These are phyloP conservation scores for Noctua comes DNA, from an alignment of 2,888 invertebrate genomes.

Conservation along the genomic window DNA sequence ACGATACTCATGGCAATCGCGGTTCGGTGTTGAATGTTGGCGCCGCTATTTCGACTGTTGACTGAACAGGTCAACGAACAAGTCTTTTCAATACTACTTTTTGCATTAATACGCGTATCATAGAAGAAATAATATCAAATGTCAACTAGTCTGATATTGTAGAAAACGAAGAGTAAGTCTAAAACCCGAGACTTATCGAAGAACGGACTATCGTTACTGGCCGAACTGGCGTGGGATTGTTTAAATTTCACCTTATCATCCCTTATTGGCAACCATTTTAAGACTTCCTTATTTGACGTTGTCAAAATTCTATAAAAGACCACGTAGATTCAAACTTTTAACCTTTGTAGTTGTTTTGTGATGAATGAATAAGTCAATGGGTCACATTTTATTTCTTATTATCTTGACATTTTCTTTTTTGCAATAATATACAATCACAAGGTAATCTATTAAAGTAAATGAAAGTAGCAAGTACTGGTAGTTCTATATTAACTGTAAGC, in stretches of 20 bases:
- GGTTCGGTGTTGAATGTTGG: constrained; percentile 21
- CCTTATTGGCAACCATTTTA: not conserved
- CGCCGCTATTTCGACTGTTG: constrained; percentile 42
- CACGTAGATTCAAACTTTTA: not conserved
- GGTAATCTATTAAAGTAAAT: constrained; percentile 16
- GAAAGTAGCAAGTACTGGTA: constrained; percentile 36
- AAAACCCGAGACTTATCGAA: not conserved
- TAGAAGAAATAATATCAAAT: constrained; percentile 5
- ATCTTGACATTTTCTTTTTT: constrained; percentile 24
- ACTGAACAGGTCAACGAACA: constrained; percentile 19
- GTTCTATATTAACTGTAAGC: constrained; percentile 33
- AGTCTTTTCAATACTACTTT: constrained; percentile 5
- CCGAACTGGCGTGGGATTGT: not conserved
- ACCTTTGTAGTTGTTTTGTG: constrained; percentile 10
- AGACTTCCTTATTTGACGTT: not conserved
- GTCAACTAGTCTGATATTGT: not conserved
- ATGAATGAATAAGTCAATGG: constrained; percentile 16
- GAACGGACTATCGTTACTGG: not conserved
- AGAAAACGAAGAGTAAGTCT: not conserved
- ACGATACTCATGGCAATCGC: constrained; percentile 53
- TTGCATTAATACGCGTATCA: constrained; percentile 3
- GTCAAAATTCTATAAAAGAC: not conserved
- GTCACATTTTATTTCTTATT: constrained; percentile 21
- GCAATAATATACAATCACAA: constrained; percentile 11
- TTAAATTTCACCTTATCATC: not conserved